A percentile compares a stretch with the other conserved stretches of the same genome.
Conservation (phyloP, 2,888 invertebrate genomes). For the Biston betularia region DNA sequence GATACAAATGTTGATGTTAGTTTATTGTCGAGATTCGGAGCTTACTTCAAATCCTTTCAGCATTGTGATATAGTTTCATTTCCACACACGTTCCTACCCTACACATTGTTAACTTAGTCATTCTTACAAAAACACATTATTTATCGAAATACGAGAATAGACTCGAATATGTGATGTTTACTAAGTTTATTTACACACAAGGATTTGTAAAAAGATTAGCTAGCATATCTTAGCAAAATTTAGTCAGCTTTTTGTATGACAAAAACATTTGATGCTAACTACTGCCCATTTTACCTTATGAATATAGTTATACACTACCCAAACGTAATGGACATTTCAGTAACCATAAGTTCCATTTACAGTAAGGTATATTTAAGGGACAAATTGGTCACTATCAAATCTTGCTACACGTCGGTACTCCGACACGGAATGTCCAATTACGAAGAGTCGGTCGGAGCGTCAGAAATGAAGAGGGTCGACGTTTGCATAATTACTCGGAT, state of each 20-base stretch:
- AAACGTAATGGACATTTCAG: background rate
- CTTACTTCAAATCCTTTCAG: constrained; percentile 22
- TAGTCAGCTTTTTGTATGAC: too few relatives aligned
- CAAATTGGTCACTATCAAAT: constrained; percentile 55
- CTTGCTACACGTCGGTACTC: constrained; percentile 53
- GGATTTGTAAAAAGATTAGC: background rate
- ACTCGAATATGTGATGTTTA: constrained; percentile 35
- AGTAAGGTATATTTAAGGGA: constrained; percentile 21
- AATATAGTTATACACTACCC: too few relatives aligned
- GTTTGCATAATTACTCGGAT: constrained; percentile 83
- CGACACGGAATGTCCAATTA: constrained; percentile 72
- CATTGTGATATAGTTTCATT: constrained; percentile 17
- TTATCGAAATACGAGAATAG: constrained; percentile 10
- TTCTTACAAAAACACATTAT: constrained; percentile 9
- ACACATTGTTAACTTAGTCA: constrained; percentile 41
- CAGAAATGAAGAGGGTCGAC: constrained; percentile 84
- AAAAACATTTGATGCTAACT: too few relatives aligned
- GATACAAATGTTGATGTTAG: background rate
- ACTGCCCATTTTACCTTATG: background rate
- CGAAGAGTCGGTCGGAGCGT: constrained; percentile 58
- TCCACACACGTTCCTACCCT: constrained; percentile 33
- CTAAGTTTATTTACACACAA: background rate
- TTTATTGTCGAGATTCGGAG: constrained; percentile 22
- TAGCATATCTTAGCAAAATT: background rate
- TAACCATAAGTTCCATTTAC: background rate